Conservation (phyloP, 2,113 vertebrate genomes). For the Procavia capensis region DNA sequence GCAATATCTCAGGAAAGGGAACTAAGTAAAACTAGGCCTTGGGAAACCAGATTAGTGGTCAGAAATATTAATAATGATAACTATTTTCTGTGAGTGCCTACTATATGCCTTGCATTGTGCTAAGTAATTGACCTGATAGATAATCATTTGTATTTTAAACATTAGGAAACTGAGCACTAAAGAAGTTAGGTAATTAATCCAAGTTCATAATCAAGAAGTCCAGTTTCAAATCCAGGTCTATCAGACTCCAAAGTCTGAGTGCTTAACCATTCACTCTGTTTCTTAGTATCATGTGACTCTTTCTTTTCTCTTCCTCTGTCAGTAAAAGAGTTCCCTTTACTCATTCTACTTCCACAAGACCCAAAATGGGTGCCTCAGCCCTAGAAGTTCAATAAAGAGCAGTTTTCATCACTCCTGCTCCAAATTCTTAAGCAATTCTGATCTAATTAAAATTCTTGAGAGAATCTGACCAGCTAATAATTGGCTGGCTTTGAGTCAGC, state of each 20-base stretch:
- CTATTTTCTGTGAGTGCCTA: not conserved
- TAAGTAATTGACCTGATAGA: not conserved
- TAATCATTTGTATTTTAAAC: not conserved
- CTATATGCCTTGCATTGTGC: not conserved
- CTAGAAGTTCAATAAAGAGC: not conserved
- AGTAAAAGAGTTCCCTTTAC: not conserved
- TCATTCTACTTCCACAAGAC: not conserved
- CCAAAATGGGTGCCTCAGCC: not conserved
- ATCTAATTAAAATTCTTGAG: not conserved
- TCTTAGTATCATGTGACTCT: not conserved
- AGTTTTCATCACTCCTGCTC: not conserved
- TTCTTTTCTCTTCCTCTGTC: not conserved
- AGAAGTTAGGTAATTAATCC: not conserved
- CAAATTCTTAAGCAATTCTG: not conserved
- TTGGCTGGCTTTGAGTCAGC: not conserved
- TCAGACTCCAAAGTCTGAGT: not conserved
- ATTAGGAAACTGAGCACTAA: not conserved
- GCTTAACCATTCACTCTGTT: not conserved
- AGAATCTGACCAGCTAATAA: not conserved
- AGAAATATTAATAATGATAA: not conserved
- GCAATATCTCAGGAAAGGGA: not conserved
- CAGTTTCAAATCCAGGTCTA: not conserved
- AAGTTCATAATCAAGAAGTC: not conserved
- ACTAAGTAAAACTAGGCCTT: not conserved
- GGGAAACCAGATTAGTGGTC: not conserved